Evolutionary conservation across 2,888 invertebrate species (phyloP), one percentile per base, ranked within the genome.

Genomic region (Mayetiola destructor): DNA sequence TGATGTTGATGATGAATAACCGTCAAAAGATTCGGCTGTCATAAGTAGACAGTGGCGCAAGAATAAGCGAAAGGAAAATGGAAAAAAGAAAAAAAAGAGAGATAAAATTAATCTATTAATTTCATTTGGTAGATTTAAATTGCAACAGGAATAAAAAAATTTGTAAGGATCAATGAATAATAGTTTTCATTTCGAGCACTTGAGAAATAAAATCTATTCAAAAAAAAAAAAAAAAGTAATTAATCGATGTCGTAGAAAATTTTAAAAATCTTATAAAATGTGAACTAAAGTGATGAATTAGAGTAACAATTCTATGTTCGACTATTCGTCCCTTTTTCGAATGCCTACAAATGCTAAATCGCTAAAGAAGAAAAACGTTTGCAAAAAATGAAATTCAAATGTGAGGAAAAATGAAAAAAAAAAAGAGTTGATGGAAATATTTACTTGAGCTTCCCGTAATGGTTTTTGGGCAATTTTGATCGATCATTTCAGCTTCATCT

Each of bases 1-100:
- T 73, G 81, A 81, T 66, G 81, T 81, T 73, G 81, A 81, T 73
- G 81, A 81, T 70, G 81, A 81, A 76, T 79, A 80, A 75, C 80
- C 80, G 77, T 81, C 80, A 77, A 77, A 80, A 74, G 80, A 80
- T 76, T 80, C 81, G 80, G 80, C 77, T 80, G 80, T 71, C 67
- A 58, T 60, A 62, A 59, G 61, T 61, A 60, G 56, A 56, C 42
- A 48, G 29, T 37, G 55, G 27, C n/a, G n/a, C 53, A 52, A 58
- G 39, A 56, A 55, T 54, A 39, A 18, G 27, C 27, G n/a, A 48
- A 48, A 40, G 40, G 23, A 40, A 40, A 21, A 36, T 36, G 6
- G 12, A 9, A 36, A 4, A 36, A 36, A 12, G 12, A 36, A 8
- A 12, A 14, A 3, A 20, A 37, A 37, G 37, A 12, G n/a, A 10